Base-by-base conservation (phyloP, 2,797 vertebrate species). In the Sandelia bainsii region DNA sequence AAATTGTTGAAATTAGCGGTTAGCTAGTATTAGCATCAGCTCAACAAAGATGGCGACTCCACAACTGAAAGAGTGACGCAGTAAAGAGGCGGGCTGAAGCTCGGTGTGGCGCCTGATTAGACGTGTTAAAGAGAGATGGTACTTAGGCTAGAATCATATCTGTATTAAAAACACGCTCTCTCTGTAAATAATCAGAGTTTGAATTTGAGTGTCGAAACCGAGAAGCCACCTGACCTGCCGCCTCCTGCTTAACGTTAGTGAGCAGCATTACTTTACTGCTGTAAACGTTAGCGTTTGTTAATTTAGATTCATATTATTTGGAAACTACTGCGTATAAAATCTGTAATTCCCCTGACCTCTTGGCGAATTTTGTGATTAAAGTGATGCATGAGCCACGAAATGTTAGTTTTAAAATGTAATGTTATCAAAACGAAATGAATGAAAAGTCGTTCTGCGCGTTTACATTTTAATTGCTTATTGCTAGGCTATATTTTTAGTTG, bases 41-140 rank as follows among this genome's bases (percentile, higher is more conserved):
- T 74, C 77, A 87, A 73, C 83, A 86, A 94, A 94, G 85, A 94
- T 94, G 93, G 93, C 91, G 85, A 34, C 77, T n/a, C 22, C 13
- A 1, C 37, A 56, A 67, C 54, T 20, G 68, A 66, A 67, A 4
- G 59, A 69, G 77, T 92, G 92, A 92, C 91, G 92, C 89, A 80
- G 79, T 25, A 8, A 29, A 25, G 58, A 91, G 91, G 92, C 89
- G 91, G 90, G 89, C 62, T 80, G 1, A 71, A 62, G 19, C 14
- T 14, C 10, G 0, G n/a, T 11, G 77, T 66, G 84, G 81, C 79
- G 83, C 76, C 71, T 29, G 29, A 14, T 77, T 58, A 60, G 54
- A 89, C 8, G 54, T 32, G 1, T 11, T 6, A 3, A 34, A 52
- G 22, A 45, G 8, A 2, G 20, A 23, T 1, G 19, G 0, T 5